Evolutionary conservation across 2,797 vertebrate genomes (phyloP).

Genomic region (Thamnophis elegans): DNA sequence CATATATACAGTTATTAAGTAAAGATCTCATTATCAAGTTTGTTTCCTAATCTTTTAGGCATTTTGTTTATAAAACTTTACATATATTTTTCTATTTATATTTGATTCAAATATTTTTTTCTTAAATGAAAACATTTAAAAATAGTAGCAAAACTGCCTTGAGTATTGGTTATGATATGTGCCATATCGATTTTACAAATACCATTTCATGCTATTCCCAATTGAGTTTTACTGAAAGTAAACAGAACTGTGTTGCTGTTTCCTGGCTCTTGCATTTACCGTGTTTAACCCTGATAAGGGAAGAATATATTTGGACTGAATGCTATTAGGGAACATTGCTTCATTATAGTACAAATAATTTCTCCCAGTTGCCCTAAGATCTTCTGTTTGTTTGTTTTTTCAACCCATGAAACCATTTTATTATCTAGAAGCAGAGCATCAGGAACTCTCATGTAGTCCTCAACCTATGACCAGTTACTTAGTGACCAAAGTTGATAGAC

Average conservation of each 20-base stretch:
- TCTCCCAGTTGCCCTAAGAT: background rate
- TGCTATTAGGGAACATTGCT: background rate
- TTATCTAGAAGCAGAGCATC: background rate
- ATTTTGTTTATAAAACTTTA: background rate
- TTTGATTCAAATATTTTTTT: background rate
- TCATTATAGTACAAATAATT: background rate
- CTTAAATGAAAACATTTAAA: background rate
- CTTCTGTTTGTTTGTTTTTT: background rate
- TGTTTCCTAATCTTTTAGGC: background rate
- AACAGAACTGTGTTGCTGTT: background rate
- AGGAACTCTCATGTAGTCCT: background rate
- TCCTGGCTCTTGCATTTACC: background rate
- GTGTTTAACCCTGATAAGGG: background rate
- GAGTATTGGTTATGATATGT: background rate
- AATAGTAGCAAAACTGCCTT: background rate
- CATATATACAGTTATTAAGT: background rate
- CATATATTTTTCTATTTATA: background rate
- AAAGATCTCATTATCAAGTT: background rate
- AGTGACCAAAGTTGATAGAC: background rate
- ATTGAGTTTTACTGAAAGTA: background rate
- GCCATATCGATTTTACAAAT: background rate
- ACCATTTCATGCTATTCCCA: background rate
- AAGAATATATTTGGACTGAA: background rate
- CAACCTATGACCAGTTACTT: background rate
- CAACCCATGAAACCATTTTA: background rate